Evolutionary conservation across 2,113 vertebrate species (phyloP).

Genomic region (Cygnus buccinator): DNA sequence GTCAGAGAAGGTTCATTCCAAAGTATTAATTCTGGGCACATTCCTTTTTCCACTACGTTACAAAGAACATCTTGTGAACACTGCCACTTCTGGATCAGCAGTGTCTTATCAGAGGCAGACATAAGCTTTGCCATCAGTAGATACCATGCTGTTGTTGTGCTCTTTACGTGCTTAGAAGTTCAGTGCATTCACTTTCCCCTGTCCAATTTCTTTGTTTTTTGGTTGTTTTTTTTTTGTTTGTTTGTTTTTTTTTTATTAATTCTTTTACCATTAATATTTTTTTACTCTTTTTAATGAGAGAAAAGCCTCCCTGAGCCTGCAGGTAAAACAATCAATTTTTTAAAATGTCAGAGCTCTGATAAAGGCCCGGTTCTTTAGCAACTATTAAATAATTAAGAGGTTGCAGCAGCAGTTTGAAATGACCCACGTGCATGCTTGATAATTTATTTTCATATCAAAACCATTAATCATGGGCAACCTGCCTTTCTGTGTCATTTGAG

Average conservation of each 20-base stretch:
- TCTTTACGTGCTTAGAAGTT: background rate
- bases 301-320: background rate
- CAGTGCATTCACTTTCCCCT: background rate
- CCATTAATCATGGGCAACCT: background rate
- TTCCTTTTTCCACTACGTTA: background rate
- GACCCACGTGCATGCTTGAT: background rate
- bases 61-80: background rate
- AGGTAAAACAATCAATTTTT: conserved; percentile 17
- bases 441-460: conserved; percentile 28
- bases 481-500: conserved; percentile 20
- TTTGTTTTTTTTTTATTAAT: background rate
- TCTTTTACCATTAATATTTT: background rate
- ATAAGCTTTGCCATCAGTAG: background rate
- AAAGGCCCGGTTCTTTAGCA: conserved; percentile 20
- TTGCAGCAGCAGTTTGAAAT: background rate
- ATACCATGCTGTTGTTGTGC: background rate
- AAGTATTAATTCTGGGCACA: background rate
- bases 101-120: background rate
- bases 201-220: background rate
- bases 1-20: background rate
- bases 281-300: background rate
- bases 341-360: conserved; percentile 22
- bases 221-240: too few species aligned
- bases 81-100: background rate
- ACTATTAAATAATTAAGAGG: conserved; percentile 54